Evolutionary conservation across 1,140 invertebrate species (phyloP), one percentile per base, ranked within the genome.

Genomic region (Hylaeus anthracinus): DNA sequence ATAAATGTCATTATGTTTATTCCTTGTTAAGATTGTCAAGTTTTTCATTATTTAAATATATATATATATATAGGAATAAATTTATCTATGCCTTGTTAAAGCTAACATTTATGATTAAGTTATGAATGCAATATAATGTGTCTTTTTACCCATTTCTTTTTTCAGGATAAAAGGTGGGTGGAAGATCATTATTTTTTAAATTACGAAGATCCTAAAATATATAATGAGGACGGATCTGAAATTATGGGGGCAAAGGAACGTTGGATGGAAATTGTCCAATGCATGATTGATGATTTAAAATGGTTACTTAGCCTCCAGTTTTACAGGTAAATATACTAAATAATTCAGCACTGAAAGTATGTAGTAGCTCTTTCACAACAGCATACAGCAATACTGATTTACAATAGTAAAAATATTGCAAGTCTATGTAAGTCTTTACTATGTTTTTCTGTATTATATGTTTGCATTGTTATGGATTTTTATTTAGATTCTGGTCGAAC

Each of bases 401-500:
- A 2, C 15, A 41, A 67, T 12, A 39, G 15, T 15, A 58, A n/a
- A 65, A 70, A 37, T 78, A 60, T 43, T 69, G 1, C 1, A 72
- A 39, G n/a, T 37, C 79, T 67, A 26, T 79, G 15, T 73, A 60
- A 48, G 56, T 71, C 81, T 81, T n/a, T 69, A 39, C 37, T 74
- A 8, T 69, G 12, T 72, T 53, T 67, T 41, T 56, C 41, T 56
- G 15, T 37, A 39, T 8, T 69, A 73, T 76, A 58, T 41, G 26
- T 72, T 58, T 37, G 8, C 60, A 6, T 51, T 63, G 45, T 55
- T 72, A 10, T 37, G 0, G n/a, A 15, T 84, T 71, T 83, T 76
- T 72, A 91, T 94, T 94, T 82, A 97, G 96, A 89, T 97, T 97
- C 93, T 98, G 97, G 97, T 97, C 96, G 39, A 96, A 97, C 90